Evolutionary conservation across 1,140 invertebrate species (phyloP), one percentile per base, ranked within the genome.

Genomic region (Drosophila willistoni): DNA sequence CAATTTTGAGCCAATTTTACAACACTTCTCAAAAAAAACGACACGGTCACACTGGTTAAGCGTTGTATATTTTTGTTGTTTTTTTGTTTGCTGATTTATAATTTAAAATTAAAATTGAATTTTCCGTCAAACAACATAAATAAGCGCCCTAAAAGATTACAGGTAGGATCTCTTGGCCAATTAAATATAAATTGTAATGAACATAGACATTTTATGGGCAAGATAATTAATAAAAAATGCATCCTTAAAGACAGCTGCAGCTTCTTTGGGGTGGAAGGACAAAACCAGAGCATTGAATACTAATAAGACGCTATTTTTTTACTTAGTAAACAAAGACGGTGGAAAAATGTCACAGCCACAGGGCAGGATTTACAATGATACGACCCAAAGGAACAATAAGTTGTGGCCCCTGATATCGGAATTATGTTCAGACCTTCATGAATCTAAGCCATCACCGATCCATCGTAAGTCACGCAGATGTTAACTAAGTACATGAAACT

Each of bases 1-100:
- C 36, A 39, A 39, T 12, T 3, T 36, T 12, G 12, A 12, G 10
- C 36, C 12, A 39, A 39, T 39, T 39, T 39, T 39, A 10, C 36
- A 39, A 13, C 12, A 39, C 36, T 39, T 12, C 36, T 12, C 36
- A 39, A 3, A 39, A 3, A 39, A 39, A 13, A 39, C n/a, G 17
- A 51, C 44, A 51, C 17, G 44, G 44, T 51, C 44, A 51, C 44
- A 19, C 44, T 19, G 17, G 10, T 19, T 47, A 19, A 22, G 9
- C 9, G 19, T 22, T 51, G 9, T 51, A 12, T 19, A 22, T 51
- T 51, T 51, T 51, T 51, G 44, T 51, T 51, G 44, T 51, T 51
- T 51, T 51, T 51, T 51, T 19, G 17, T 51, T 51, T 51, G 44
- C 7, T 51, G 19, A 51, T 51, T 51, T 51, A 51, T 51, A 51